Percentiles rank a stretch among this genome's conserved stretches.
Conservation (phyloP, 2,888 invertebrate genomes). For the Drosophila basisetae region DNA sequence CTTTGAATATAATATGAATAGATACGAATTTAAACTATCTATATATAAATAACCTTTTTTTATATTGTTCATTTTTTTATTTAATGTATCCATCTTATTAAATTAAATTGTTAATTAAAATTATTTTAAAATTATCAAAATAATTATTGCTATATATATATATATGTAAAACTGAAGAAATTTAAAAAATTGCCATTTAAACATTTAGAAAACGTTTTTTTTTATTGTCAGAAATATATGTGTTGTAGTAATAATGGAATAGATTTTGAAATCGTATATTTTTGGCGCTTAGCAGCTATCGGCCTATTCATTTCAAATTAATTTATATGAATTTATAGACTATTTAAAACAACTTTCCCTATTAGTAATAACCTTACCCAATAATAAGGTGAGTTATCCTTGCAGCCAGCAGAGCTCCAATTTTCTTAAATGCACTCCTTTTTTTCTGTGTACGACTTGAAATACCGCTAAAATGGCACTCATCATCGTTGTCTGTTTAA, state of each 20-base stretch:
- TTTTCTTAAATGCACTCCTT: neutral
- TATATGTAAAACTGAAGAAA: too few species aligned
- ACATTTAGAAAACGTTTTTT: too few species aligned
- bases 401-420: neutral
- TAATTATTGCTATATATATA: too few species aligned
- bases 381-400: neutral
- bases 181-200: too few species aligned
- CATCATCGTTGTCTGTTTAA: conserved; percentile 3
- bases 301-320: neutral
- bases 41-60: too few species aligned
- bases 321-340: neutral
- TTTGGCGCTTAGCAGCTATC: too few species aligned
- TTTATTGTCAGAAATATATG: too few species aligned
- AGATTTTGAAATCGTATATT: too few species aligned
- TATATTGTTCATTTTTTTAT: neutral
- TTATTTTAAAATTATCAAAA: neutral
- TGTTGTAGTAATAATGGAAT: too few species aligned
- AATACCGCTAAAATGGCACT: neutral
- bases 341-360: too few species aligned
- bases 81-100: neutral
- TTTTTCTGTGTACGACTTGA: neutral
- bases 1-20: neutral
- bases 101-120: neutral
- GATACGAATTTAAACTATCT: too few species aligned
- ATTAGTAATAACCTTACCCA: too few species aligned